phyloP scores from a whole-genome alignment of 2,888 invertebrate species.

The Acrobasis repandana region DNA sequence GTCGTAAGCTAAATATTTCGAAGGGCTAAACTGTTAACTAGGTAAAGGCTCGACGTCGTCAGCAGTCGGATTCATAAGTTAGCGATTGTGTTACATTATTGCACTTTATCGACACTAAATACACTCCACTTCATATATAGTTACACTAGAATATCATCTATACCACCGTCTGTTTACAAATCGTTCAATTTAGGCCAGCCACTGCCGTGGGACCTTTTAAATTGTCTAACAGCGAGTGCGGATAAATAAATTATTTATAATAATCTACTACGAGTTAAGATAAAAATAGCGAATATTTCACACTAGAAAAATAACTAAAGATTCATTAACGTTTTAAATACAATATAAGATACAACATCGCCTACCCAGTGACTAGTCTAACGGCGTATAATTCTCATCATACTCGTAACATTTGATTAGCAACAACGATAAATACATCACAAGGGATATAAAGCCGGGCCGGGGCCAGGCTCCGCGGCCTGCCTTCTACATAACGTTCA shows the following conservation, averaged over 20 bases:
- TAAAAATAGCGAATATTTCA: conserved; percentile 72
- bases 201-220: conserved; percentile 28
- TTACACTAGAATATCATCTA: conserved; percentile 43
- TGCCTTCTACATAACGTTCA: conserved; percentile 40
- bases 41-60: conserved; percentile 60
- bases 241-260: conserved; percentile 68
- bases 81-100: conserved; percentile 61
- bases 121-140: conserved; percentile 44
- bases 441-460: conserved; percentile 48
- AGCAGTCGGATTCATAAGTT: conserved; percentile 65
- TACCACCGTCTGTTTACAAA: conserved; percentile 36
- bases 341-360: conserved; percentile 76
- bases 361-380: conserved; percentile 81
- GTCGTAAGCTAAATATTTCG: conserved; percentile 59
- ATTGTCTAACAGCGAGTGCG: conserved; percentile 54
- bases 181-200: conserved; percentile 43
- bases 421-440: conserved; percentile 75
- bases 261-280: conserved; percentile 63
- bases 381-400: conserved; percentile 64
- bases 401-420: conserved; percentile 69
- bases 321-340: conserved; percentile 76
- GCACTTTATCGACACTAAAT: conserved; percentile 62
- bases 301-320: conserved; percentile 75
- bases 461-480: conserved; percentile 42
- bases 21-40: conserved; percentile 53